Conservation (phyloP, 2,888 invertebrate genomes). For the Apodemia mormo region DNA sequence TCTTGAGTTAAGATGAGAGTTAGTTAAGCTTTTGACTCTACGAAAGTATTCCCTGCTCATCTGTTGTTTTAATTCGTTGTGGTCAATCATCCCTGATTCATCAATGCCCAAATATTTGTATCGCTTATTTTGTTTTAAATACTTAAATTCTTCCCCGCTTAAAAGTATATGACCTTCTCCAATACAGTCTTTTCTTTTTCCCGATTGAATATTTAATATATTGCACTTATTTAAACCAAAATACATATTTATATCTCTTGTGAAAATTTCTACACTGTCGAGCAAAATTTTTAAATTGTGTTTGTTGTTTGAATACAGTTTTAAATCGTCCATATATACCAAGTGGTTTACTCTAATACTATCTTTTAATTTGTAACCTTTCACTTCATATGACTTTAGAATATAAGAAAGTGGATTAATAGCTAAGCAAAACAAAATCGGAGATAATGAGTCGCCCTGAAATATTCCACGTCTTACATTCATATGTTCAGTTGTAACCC, state of each 20-base stretch:
- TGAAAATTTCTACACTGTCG: no score
- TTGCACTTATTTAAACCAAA: constrained; percentile 33
- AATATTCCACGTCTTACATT: no score
- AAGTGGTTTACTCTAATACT: constrained; percentile 29
- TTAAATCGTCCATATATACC: constrained; percentile 37
- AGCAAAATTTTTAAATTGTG: no score
- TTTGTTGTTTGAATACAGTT: no score
- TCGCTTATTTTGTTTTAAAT: constrained; percentile 4
- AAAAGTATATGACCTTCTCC: constrained; percentile 18
- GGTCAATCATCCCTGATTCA: constrained; percentile 31
- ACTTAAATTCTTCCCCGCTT: constrained; percentile 26
- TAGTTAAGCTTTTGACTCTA: no score
- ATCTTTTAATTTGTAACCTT: constrained; percentile 33
- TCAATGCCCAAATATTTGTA: constrained; percentile 31
- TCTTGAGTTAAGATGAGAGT: no score
- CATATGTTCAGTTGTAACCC: no score
- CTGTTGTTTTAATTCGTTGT: constrained; percentile 12
- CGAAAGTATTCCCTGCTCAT: no score
- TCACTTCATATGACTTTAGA: constrained; percentile 29
- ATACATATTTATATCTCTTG: no score
- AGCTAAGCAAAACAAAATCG: constrained; percentile 31
- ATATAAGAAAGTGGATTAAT: constrained; percentile 34
- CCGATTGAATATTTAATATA: no score
- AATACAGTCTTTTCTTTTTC: neutral
- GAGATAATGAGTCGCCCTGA: no score